Evolutionary conservation across 2,797 vertebrate species (phyloP), one percentile per base, ranked within the genome.

Genomic region (Sciurus vulgaris): DNA sequence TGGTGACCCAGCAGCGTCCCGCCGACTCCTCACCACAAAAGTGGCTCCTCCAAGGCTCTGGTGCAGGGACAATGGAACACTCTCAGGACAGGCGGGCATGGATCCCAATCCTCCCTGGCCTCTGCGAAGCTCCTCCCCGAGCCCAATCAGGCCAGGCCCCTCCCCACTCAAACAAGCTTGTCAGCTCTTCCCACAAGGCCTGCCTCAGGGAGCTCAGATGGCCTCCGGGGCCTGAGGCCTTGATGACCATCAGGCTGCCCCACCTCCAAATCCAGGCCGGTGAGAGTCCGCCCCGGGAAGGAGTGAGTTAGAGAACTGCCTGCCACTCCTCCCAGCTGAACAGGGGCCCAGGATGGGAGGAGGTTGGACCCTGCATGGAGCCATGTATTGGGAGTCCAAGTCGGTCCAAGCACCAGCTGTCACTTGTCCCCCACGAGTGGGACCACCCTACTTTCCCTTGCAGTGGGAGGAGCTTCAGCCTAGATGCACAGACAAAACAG

Each of bases 11-110:
- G 69, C 30, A 5, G 69, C 1, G 10, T 89, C 49, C 65, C 5
- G 2, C 90, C 47, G 10, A 61, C 35, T 95, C 47, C 79, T 1
- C 11, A 69, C 72, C 59, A 81, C 41, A 4, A 44, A 18, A 61
- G 28, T 49, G 61, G 89, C 73, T 93, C 84, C 59, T 96, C 38
- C 79, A 61, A 76, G 92, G 83, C 44, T 96, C 96, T 97, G 56
- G 89, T 44, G 89, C 17, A 26, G 35, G 54, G 70, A 96, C 76
- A 93, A 65, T 1, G 41, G 70, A 76, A 76, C 22, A 33, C n/a
- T 85, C 47, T 97, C 96, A 96, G 89, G 30, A 49, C 38, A 14
- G 33, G 35, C 0, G 2, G 87, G 82, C 26, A 2, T 17, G 47
- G 89, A 51, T 94, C 72, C 13, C 47, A 44, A 2, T 12, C 51